Evolutionary conservation across 2,113 vertebrate species (phyloP).

Genomic region (Ailuropoda melanoleuca): DNA sequence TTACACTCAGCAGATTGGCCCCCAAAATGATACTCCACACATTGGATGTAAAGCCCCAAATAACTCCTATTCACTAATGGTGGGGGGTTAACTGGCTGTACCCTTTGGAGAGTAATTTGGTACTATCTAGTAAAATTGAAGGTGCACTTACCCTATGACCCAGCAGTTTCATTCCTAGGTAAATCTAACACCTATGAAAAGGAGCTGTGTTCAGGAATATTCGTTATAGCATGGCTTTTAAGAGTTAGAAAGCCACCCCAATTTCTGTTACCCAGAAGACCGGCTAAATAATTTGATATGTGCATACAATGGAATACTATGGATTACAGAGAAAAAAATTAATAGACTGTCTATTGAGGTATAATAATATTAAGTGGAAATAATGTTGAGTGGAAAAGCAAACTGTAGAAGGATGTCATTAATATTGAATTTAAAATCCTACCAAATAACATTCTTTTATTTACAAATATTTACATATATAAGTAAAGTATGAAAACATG

Average conservation of each 20-base stretch:
- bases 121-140: not conserved
- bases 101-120: not conserved
- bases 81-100: not conserved
- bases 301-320: not conserved
- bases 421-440: not conserved
- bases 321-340: not conserved
- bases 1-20: not conserved
- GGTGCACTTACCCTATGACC: not conserved
- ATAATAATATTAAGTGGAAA: not conserved
- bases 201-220: not conserved
- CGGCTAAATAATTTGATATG: not conserved
- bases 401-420: not conserved
- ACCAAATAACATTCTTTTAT: not conserved
- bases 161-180: not conserved
- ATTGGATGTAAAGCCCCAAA: not conserved
- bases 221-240: not conserved
- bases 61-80: not conserved
- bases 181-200: not conserved
- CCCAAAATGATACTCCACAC: not conserved
- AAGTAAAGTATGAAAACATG: not conserved
- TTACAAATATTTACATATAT: not conserved
- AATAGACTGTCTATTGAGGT: not conserved
- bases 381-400: not conserved
- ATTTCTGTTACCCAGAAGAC: not conserved
- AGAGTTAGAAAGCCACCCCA: not conserved